Evolutionary conservation across 2,113 vertebrate species (phyloP), one percentile per base, ranked within the genome.

Genomic region (Aythya baeri): DNA sequence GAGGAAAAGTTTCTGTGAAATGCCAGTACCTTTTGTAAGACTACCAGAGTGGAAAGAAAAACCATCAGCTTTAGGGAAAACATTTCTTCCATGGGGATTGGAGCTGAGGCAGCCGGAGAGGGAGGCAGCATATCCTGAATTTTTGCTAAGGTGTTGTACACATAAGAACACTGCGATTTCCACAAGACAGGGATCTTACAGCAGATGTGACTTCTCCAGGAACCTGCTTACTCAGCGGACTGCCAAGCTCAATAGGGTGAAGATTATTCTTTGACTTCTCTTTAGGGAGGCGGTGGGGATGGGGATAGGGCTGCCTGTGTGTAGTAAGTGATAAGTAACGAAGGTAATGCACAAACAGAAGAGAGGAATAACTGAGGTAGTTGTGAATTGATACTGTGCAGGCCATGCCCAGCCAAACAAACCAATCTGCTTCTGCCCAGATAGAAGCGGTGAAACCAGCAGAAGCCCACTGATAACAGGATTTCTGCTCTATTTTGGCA

Each of bases 341-440:
- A 65, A 73, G 74, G 17, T 6, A 83, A 49, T 0, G 3, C 13
- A 36, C 8, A 84, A 73, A 44, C 26, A 8, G 29, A 17, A 34
- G 0, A 20, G 72, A 80, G 13, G 49, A 91, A 9, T 50, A 79
- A 38, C 14, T 65, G 32, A 83, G 68, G 36, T 11, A 65, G 32
- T 2, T 61, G 2, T 7, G 5, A n/a, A 21, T 29, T 2, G 0
- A 34, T 6, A 9, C 13, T 9, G 27, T 20, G 57, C 65, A 80
- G 59, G 17, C 73, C 58, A 72, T 79, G 67, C 31, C 36, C 38
- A 59, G 29, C 54, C 62, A 17, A 63, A 57, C 10, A 29, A 23
- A n/a, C 13, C 29, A 7, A 80, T n/a, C 36, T 27, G 23, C 81
- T 80, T 31, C 52, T 29, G 58, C 44, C 50, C 61, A 20, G 61